Percentiles rank a stretch among this genome's conserved stretches.
phyloP scores from a whole-genome alignment of 1,140 invertebrate species.

The Neodiprion lecontei region DNA sequence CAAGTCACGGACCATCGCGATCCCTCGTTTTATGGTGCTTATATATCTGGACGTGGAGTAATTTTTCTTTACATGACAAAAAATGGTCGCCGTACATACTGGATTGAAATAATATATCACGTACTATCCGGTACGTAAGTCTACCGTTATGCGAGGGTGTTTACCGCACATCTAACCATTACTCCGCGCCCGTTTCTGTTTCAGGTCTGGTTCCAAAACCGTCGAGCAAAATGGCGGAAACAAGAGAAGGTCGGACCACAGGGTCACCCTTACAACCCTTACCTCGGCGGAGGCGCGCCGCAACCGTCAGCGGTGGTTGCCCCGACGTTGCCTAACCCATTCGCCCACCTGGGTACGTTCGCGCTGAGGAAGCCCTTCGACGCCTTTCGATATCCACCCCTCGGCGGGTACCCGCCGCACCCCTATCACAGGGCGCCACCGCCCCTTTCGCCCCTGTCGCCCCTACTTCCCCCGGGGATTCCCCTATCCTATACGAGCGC shows the following conservation, averaged over 20 bases:
- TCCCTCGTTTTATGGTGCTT: too few species aligned
- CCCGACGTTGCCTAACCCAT: conserved; percentile 79
- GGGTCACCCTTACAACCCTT: conserved; percentile 88
- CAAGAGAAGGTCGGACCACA: conserved; percentile 93
- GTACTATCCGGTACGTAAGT: too few species aligned
- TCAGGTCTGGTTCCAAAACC: conserved; percentile 95
- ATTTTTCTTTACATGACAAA: too few species aligned
- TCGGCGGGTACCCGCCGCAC: conserved; percentile 58
- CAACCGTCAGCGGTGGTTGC: conserved; percentile 67
- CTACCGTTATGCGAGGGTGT: too few species aligned
- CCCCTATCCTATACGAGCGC: conserved; percentile 70
- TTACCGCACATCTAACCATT: conserved; percentile 12
- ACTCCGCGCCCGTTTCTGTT: conserved; percentile 49
- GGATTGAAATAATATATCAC: too few species aligned
- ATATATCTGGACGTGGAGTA: too few species aligned
- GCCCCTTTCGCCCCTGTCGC: conserved; percentile 39
- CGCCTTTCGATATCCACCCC: conserved; percentile 70
- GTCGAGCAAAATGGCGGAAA: conserved; percentile 90
- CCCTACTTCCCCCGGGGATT: conserved; percentile 71
- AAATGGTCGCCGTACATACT: too few species aligned
- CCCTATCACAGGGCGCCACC: conserved; percentile 70
- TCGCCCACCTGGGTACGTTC: conserved; percentile 75
- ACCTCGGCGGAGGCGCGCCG: conserved; percentile 70
- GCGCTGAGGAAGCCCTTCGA: conserved; percentile 83
- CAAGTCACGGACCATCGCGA: too few species aligned